Base-by-base conservation (phyloP, 1,140 invertebrate species). In the Scaptomyza graminum region DNA sequence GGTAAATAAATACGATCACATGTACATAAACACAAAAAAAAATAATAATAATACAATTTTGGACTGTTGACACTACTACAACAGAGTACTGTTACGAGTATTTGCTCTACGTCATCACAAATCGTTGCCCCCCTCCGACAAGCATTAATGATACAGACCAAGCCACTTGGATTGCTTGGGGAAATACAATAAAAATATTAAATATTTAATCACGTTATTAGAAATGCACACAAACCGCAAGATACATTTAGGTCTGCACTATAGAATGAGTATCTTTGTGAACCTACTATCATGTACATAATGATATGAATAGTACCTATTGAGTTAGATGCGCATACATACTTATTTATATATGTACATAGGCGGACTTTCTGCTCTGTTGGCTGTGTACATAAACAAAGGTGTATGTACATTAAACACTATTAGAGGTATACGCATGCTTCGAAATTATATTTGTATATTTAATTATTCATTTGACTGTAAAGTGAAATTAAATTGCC, bases 181-280 rank as follows among this genome's bases (percentile, higher is more conserved):
- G 64, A 81, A 85, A 84, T 78, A 85, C 71, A 78, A 85, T 87
- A 81, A 85, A 85, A 85, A 76, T 87, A 82, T 87, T 79, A 75
- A 76, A 87, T 82, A 87, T 87, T 88, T 87, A 87, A 88, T 83
- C 79, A 82, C 82, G 72, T 87, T 85, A 79, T 87, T 87, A 87
- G 83, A 87, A 88, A 75, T 67, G 83, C 83, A 88, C 75, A 88
- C 81, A 83, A 71, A 67, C 51, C 43, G 39, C 51, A 50, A 11
- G 28, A 22, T 56, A 64, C 50, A 50, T 56, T 70, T 31, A 37
- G 51, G 61, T 71, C 61, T 57, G 68, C 65, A 68, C 46, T 34
- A 37, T 51, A 66, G 64, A 66, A 50, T 39, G 44, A 43, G 57
- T 37, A 39, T 61, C 57, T 68, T 25, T 62, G 44, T 31, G 22